phyloP scores from a whole-genome alignment of 2,113 vertebrate genomes.

The Campylomormyrus tamandua region DNA sequence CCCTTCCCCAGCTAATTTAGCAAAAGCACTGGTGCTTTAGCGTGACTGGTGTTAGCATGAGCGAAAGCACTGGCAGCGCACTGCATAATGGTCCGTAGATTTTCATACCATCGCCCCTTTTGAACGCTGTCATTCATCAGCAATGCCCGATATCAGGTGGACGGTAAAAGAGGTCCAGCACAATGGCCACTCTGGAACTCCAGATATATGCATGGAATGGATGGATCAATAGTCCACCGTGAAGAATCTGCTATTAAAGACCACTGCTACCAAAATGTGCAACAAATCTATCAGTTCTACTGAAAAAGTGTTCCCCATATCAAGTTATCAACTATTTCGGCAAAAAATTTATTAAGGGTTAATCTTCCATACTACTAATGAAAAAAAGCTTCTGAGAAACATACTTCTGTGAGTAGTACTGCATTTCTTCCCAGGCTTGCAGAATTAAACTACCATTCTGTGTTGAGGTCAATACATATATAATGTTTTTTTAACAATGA shows the following conservation, averaged over 20 bases:
- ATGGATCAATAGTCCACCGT: slow-evolving; percentile 15
- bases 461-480: neutral
- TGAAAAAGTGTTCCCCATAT: neutral
- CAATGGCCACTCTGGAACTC: slow-evolving; percentile 23
- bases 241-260: slow-evolving; percentile 28
- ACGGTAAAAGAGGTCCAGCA: neutral
- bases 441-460: neutral
- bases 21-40: neutral
- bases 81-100: neutral
- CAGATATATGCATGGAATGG: slow-evolving; percentile 17
- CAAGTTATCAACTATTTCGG: neutral
- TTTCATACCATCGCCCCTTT: neutral
- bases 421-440: neutral
- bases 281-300: neutral
- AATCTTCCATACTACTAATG: neutral
- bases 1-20: slow-evolving; percentile 26
- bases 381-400: neutral
- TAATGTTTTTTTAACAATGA: slow-evolving; percentile 18
- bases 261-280: slow-evolving; percentile 17
- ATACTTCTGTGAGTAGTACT: neutral
- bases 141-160: slow-evolving; percentile 17
- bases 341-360: neutral
- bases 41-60: neutral
- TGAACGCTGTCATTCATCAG: slow-evolving; percentile 26
- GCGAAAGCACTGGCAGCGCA: neutral